These are phyloP conservation scores for Solea solea DNA, from an alignment of 2,113 vertebrate species.

Conservation along the genomic window DNA sequence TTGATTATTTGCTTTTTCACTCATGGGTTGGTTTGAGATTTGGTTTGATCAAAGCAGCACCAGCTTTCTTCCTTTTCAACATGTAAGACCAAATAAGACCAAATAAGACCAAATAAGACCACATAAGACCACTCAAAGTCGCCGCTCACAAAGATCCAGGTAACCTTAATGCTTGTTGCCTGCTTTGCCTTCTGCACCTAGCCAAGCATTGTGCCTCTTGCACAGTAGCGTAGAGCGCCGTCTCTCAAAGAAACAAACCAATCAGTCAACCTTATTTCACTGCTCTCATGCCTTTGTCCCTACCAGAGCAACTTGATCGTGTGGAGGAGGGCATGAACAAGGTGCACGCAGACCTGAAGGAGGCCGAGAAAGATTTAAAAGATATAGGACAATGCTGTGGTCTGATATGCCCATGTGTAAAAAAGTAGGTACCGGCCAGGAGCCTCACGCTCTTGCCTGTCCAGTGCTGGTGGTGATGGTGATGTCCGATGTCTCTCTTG, in stretches of 20 bases:
- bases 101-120: too few relatives aligned
- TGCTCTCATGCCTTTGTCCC: slow-evolving; percentile 97
- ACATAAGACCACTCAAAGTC: background rate
- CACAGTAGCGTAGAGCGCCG: slow-evolving; percentile 60
- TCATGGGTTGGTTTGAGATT: too few relatives aligned
- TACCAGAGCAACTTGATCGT: slow-evolving; percentile 99
- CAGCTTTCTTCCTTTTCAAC: too few relatives aligned
- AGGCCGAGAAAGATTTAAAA: slow-evolving; percentile 99
- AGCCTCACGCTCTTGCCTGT: slow-evolving; percentile 88
- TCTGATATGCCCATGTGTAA: slow-evolving; percentile 97
- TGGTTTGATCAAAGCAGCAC: too few relatives aligned
- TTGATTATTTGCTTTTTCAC: background rate
- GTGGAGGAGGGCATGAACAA: slow-evolving; percentile 99
- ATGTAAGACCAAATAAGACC: too few relatives aligned
- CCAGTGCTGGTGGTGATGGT: slow-evolving; percentile 82
- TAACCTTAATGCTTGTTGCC: slow-evolving; percentile 24
- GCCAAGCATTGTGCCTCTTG: slow-evolving; percentile 34
- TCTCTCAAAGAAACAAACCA: slow-evolving; percentile 21
- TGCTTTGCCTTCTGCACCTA: slow-evolving; percentile 59
- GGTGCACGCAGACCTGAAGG: slow-evolving; percentile 99
- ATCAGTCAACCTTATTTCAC: slow-evolving; percentile 90
- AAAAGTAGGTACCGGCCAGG: slow-evolving; percentile 97
- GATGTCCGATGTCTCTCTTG: slow-evolving; percentile 82
- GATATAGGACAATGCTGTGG: slow-evolving; percentile 99
- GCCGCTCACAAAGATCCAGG: background rate